These are phyloP conservation scores for Salvelinus fontinalis DNA, from an alignment of 2,113 vertebrate genomes.

Conservation along the genomic window DNA sequence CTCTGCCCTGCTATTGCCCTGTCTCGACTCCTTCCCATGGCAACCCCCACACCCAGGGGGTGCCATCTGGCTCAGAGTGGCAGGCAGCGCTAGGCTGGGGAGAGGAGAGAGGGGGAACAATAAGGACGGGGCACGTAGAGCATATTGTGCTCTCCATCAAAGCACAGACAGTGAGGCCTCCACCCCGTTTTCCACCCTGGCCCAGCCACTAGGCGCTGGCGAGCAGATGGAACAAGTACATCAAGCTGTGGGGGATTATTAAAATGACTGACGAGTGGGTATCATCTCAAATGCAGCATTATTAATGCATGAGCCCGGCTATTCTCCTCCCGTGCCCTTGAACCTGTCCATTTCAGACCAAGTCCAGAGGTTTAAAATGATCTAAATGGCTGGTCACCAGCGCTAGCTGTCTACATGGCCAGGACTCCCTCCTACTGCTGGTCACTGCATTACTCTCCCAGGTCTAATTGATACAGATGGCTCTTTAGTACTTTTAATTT, in stretches of 20 bases:
- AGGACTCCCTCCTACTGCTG: conserved; percentile 70
- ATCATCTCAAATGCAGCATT: conserved; percentile 80
- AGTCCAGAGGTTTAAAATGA: conserved; percentile 53
- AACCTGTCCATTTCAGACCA: conserved; percentile 68
- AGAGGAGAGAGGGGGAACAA: conserved; percentile 63
- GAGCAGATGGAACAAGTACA: conserved; percentile 85
- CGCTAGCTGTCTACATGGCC: conserved; percentile 32
- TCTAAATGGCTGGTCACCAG: conserved; percentile 52
- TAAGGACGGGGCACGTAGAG: conserved; percentile 61
- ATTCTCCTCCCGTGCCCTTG: conserved; percentile 78
- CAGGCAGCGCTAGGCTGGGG: conserved; percentile 51
- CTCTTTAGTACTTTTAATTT: conserved; percentile 45
- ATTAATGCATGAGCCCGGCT: conserved; percentile 81
- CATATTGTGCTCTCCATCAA: conserved; percentile 80
- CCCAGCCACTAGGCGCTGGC: conserved; percentile 68
- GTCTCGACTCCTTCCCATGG: conserved; percentile 60
- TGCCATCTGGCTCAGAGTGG: conserved; percentile 74
- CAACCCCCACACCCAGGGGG: conserved; percentile 71
- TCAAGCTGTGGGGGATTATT: conserved; percentile 86
- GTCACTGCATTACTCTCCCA: conserved; percentile 83
- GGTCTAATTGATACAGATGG: conserved; percentile 80
- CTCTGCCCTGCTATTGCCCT: conserved; percentile 46
- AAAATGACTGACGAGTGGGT: conserved; percentile 83
- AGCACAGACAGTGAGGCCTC: conserved; percentile 67
- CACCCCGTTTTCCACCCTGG: conserved; percentile 62